Conservation (phyloP, 2,113 vertebrate species). For the Indicator maculatus region DNA sequence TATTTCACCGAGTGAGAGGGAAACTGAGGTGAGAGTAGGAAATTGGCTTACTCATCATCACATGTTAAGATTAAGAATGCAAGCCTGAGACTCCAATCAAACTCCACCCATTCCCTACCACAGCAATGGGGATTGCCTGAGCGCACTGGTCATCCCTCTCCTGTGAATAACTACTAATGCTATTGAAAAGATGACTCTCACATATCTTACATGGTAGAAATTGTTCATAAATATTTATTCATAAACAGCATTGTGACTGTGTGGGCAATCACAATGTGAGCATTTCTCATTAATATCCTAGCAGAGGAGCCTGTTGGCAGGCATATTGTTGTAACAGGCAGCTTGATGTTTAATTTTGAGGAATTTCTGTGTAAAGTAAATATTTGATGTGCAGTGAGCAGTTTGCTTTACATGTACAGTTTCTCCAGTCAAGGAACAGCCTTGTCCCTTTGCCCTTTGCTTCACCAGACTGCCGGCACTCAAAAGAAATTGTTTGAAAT, state of each 20-base stretch:
- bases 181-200: not conserved
- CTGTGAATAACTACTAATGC: not conserved
- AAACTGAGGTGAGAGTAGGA: not conserved
- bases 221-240: constrained; percentile 40
- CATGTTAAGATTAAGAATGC: not conserved
- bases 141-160: not conserved
- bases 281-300: constrained; percentile 13
- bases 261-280: constrained; percentile 21
- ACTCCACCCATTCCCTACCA: not conserved
- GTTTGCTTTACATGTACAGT: not conserved
- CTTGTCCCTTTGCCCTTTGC: not conserved
- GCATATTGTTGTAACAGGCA: not conserved
- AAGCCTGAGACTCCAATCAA: not conserved
- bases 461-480: not conserved
- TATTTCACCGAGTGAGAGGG: not conserved
- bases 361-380: not conserved
- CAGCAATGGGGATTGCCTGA: not conserved
- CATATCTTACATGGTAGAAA: not conserved
- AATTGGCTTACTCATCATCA: not conserved
- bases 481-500: not conserved
- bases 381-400: not conserved
- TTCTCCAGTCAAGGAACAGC: not conserved
- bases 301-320: not conserved
- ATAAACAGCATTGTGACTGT: constrained; percentile 19
- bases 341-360: constrained; percentile 16